Evolutionary conservation across 2,888 invertebrate species (phyloP), one percentile per base, ranked within the genome.

Genomic region (Drosophila sordidapex): DNA sequence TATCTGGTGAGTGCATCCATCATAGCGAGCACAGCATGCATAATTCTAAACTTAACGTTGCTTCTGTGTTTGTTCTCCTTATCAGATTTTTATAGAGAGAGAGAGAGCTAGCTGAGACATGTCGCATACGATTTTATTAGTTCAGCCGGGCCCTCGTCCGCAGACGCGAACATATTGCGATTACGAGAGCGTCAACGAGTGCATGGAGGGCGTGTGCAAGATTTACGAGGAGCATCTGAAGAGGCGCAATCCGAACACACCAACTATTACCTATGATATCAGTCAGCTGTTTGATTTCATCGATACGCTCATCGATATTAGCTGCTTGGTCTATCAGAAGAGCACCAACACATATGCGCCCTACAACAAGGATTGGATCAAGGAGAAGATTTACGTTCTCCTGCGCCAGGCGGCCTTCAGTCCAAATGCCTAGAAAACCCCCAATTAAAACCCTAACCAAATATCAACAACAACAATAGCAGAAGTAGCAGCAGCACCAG

Each of bases 281-380:
- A 97, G 97, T 65, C 99, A 99, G 91, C 94, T 99, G 69, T 99
- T 99, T 93, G 99, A 99, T 93, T 99, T 99, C 92, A 96, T 99
- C 78, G 99, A 99, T 93, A 97, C 98, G 94, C 94, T 99, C 57
- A 96, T 97, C 29, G 99, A 99, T 92, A 95, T 99, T 58, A 98
- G 98, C 86, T 99, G 99, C 91, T 94, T 99, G 72, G 99, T 99
- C 74, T 99, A 98, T 93, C 98, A 99, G 94, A 98, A 98, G 92
- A 96, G 97, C 10, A 97, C 97, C 49, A 98, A 98, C 91, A 98
- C 98, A 0, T 99, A 99, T 91, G 98, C 98, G 2, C 99, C 99
- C 0, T 99, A 99, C 94, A 99, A 99, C 93, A 99, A 99, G 94
- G 99, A 98, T 90, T 99, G 99, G 99, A 98, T 99, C 69, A 99